Evolutionary conservation across 1,140 invertebrate genomes (phyloP), one percentile per base, ranked within the genome.

Genomic region (Drosophila sp.): DNA sequence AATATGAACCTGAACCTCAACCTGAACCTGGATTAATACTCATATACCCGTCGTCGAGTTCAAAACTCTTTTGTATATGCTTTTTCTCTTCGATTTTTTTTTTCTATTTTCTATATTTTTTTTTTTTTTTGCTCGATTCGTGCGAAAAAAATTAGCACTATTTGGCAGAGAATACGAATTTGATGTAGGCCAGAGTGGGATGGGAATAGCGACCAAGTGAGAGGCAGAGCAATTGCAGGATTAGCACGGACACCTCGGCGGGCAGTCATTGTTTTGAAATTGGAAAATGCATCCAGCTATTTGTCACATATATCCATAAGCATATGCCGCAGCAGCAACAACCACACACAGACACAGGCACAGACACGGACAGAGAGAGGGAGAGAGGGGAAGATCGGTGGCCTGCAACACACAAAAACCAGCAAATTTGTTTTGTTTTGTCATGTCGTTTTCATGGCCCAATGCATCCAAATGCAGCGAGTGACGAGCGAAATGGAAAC

Each of bases 361-460:
- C 9, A 32, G 18, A 57, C 5, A 18, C 14, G 25, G 3, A 18
- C 0, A 9, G 8, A 59, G 1, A 46, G 36, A 32, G 36, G n/a
- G 14, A 36, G 0, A 18, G 0, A 14, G 8, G 46, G 0, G 21
- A 9, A 32, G 41, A 18, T 25, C 53, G 18, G 11, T 43, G 16
- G 40, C 40, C 40, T 43, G 40, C 40, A 16, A 45, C 4, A 18
- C 41, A 45, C n/a, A 16, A 45, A 45, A 45, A 4, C 13, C 34
- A 59, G 13, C 53, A 72, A 89, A 79, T 90, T 87, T 87, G 87
- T 80, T 90, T 90, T 90, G 87, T 90, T 90, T 87, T 90, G 87
- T 90, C 87, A 90, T 87, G 87, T 90, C 87, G 79, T 67, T 90
- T 90, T 90, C 79, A 90, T 87, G 87, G 80, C 73, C 83, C 73